phyloP scores from a whole-genome alignment of 2,888 invertebrate genomes.

The Anodontia alba region DNA sequence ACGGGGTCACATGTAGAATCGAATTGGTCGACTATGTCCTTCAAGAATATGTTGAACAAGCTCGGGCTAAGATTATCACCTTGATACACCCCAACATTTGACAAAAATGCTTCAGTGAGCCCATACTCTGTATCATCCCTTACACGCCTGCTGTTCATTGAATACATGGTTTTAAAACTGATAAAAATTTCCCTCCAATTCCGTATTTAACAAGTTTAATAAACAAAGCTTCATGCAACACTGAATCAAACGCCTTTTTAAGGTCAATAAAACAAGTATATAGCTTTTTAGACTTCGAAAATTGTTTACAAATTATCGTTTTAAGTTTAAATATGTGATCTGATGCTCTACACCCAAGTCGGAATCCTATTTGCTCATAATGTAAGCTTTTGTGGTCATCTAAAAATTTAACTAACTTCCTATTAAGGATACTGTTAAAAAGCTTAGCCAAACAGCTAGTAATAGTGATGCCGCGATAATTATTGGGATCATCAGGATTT shows the following conservation, averaged over 20 bases:
- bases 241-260: background rate
- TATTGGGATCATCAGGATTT: constrained; percentile 2
- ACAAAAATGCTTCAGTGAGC: background rate
- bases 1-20: background rate
- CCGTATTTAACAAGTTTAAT: background rate
- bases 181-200: background rate
- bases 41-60: background rate
- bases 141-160: background rate
- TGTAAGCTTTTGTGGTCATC: background rate
- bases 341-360: background rate
- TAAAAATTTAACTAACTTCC: background rate
- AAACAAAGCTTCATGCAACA: background rate
- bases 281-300: constrained; percentile 1
- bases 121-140: background rate
- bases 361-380: background rate
- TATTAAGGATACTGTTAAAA: constrained; percentile 8
- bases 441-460: background rate
- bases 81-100: background rate
- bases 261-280: constrained; percentile 1
- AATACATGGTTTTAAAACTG: constrained; percentile 5
- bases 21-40: background rate
- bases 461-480: background rate
- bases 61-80: constrained; percentile 2
- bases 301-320: constrained; percentile 2
- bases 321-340: background rate